Conservation (phyloP, 2,797 vertebrate genomes). For the Sebastes jordani region DNA sequence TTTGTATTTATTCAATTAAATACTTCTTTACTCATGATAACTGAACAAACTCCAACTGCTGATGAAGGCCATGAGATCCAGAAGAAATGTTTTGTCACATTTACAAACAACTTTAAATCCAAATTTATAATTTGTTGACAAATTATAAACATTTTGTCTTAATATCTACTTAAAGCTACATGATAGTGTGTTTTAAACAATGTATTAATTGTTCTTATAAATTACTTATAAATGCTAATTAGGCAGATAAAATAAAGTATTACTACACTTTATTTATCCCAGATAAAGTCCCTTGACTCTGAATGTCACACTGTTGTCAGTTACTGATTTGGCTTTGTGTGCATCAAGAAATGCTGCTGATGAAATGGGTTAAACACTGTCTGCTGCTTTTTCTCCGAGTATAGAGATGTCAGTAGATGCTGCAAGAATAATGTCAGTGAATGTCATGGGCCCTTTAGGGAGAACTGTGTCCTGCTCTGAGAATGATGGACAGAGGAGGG, state of each 20-base stretch:
- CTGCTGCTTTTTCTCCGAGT: not conserved
- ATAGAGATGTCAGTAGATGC: slow-evolving; percentile 27
- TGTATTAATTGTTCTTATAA: not conserved
- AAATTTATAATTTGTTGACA: not conserved
- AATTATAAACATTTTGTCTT: not conserved
- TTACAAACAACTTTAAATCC: not conserved
- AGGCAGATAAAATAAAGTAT: not conserved
- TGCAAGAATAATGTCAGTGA: slow-evolving; percentile 58
- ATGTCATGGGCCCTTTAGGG: slow-evolving; percentile 61
- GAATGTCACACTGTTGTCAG: not conserved
- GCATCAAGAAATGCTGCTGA: not conserved
- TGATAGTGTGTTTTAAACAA: not conserved
- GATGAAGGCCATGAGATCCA: not conserved
- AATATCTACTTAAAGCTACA: not conserved
- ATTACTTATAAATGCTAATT: not conserved
- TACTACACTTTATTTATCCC: not conserved
- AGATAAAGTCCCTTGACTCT: not conserved
- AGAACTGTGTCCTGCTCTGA: slow-evolving; percentile 33
- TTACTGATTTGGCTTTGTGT: not conserved
- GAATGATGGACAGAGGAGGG: slow-evolving; percentile 33
- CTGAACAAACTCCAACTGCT: not conserved
- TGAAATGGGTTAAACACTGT: not conserved
- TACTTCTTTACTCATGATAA: not conserved
- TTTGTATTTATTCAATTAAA: not conserved
- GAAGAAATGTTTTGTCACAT: not conserved